phyloP scores from a whole-genome alignment of 2,797 vertebrate species.

The Dendrocincla tyrannina region DNA sequence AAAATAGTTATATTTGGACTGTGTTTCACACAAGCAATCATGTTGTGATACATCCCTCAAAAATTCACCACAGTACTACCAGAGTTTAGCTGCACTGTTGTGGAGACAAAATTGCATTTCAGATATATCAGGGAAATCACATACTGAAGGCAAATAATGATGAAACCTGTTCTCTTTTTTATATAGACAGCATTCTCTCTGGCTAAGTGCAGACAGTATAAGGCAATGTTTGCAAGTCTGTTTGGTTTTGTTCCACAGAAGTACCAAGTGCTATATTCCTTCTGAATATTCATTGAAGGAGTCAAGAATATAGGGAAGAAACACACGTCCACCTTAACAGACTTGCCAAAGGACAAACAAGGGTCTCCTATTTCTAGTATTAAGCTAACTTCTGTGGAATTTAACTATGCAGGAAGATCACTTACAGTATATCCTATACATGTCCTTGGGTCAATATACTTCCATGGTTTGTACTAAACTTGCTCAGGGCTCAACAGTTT shows the following conservation, averaged over 20 bases:
- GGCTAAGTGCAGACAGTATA: neutral
- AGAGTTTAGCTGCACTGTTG: neutral
- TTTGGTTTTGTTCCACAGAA: neutral
- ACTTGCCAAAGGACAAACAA: neutral
- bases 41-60: neutral
- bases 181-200: neutral
- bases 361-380: neutral
- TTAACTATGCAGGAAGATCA: neutral
- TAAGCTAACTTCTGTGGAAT: neutral
- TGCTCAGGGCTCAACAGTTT: conserved; percentile 18
- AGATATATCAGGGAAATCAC: neutral
- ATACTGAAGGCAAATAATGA: neutral
- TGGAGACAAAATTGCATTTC: neutral
- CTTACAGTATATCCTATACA: neutral
- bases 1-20: neutral
- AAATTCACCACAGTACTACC: neutral
- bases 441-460: neutral
- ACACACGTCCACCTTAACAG: neutral
- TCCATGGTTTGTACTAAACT: neutral
- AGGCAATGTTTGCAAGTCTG: neutral
- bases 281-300: neutral
- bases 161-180: neutral
- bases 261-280: neutral
- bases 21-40: neutral
- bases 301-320: neutral